A percentile compares a stretch with the other conserved stretches of the same genome.
Evolutionary conservation across 2,888 invertebrate genomes (phyloP).

Genomic region (Argyresthia goedartella): DNA sequence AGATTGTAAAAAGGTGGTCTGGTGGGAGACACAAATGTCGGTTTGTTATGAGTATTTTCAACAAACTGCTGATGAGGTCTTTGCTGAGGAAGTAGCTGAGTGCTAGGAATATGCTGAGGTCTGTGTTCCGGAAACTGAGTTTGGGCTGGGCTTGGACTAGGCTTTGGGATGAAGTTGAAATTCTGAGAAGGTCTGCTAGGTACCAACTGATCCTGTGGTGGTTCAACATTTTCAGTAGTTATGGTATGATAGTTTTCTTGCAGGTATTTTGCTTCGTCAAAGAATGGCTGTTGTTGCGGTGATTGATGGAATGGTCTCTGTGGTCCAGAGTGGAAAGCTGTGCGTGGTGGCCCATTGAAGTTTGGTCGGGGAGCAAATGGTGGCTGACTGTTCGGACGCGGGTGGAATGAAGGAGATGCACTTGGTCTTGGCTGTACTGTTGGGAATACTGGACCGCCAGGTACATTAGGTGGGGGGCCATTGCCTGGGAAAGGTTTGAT

Average conservation of each 20-base stretch:
- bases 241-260: conserved; percentile 68
- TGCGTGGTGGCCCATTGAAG: conserved; percentile 48
- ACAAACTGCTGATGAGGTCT: conserved; percentile 47
- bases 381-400: conserved; percentile 37
- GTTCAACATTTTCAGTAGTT: conserved; percentile 57
- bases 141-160: conserved; percentile 39
- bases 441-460: conserved; percentile 37
- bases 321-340: conserved; percentile 59
- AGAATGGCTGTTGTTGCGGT: conserved; percentile 45
- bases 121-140: conserved; percentile 41
- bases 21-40: conserved; percentile 41
- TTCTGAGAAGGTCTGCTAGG: conserved; percentile 43
- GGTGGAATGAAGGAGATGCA: conserved; percentile 36
- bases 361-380: conserved; percentile 40
- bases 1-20: conserved; percentile 55
- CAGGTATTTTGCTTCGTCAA: conserved; percentile 63
- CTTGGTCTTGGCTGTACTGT: conserved; percentile 42
- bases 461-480: conserved; percentile 42
- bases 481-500: conserved; percentile 29
- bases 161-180: conserved; percentile 38
- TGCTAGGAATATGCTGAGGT: conserved; percentile 41
- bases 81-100: conserved; percentile 64
- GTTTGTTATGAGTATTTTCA: conserved; percentile 44
- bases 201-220: conserved; percentile 48
- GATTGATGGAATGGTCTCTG: conserved; percentile 65